These are phyloP conservation scores for Eulimnadia texana DNA, from an alignment of 1,140 invertebrate genomes.

Conservation along the genomic window DNA sequence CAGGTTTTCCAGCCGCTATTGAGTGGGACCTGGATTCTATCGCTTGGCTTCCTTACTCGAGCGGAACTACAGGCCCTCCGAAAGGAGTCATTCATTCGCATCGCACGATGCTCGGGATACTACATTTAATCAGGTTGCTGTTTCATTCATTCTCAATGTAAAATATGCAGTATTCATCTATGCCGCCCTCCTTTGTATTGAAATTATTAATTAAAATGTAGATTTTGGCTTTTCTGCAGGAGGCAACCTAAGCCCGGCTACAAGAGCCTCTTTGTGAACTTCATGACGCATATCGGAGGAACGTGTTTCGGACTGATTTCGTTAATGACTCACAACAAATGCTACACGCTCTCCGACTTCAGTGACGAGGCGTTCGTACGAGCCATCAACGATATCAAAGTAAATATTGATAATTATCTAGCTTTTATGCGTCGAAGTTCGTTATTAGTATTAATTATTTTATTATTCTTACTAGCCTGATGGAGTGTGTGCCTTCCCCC, in stretches of 20 bases:
- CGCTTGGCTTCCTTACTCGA: constrained; percentile 17
- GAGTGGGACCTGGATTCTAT: neutral
- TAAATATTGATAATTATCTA: no score
- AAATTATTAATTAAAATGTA: no score
- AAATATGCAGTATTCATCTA: no score
- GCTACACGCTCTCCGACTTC: neutral
- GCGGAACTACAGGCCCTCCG: constrained; percentile 19
- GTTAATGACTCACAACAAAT: neutral
- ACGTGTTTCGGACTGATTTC: neutral
- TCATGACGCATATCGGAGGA: constrained; percentile 1
- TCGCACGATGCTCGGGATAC: neutral
- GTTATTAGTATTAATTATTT: neutral
- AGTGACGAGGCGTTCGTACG: neutral
- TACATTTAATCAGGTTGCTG: constrained; percentile 1
- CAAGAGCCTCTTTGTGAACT: neutral
- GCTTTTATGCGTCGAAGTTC: neutral
- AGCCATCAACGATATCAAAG: neutral
- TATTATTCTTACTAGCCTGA: neutral
- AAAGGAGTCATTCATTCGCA: constrained; percentile 25
- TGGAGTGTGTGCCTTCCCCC: neutral
- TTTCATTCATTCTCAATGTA: neutral
- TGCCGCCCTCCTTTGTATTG: no score
- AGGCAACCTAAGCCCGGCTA: neutral
- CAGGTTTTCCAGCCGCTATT: neutral
- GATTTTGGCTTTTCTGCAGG: neutral